Percentiles rank a stretch among this genome's conserved stretches.
Evolutionary conservation across 2,888 invertebrate genomes (phyloP).

Genomic region (Tachystola acroxantha): DNA sequence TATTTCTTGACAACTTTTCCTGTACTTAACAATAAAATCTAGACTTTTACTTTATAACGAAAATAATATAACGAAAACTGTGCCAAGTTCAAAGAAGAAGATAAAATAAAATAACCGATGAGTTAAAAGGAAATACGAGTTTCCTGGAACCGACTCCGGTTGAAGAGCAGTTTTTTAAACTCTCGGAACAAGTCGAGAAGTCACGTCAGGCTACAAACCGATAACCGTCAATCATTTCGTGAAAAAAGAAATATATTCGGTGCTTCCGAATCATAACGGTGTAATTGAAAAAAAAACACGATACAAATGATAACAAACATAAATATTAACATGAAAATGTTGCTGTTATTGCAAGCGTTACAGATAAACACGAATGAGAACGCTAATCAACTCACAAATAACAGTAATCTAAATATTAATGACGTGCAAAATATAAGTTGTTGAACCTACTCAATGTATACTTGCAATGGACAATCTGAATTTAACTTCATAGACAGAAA

Average conservation of each 20-base stretch:
- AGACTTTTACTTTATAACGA: not conserved
- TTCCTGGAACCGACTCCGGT: conserved; percentile 19
- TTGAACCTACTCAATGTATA: too few species aligned
- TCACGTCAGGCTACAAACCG: conserved; percentile 1
- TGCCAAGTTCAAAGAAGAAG: conserved; percentile 14
- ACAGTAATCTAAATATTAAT: not conserved
- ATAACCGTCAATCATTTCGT: not conserved
- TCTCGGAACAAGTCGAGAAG: conserved; percentile 4
- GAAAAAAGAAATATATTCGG: not conserved
- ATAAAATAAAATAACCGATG: conserved; percentile 8
- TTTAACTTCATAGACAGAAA: too few species aligned
- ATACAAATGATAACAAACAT: too few species aligned
- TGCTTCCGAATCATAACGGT: not conserved
- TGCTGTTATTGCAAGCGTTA: too few species aligned
- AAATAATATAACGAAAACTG: conserved; percentile 2
- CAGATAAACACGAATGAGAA: too few species aligned
- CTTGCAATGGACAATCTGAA: too few species aligned
- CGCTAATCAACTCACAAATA: too few species aligned
- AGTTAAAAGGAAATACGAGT: conserved; percentile 24
- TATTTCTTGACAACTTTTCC: too few species aligned
- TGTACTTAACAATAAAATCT: too few species aligned
- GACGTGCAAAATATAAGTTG: not conserved
- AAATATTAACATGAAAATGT: too few species aligned
- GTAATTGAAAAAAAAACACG: too few species aligned
- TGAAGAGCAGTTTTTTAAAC: conserved; percentile 5